Evolutionary conservation across 2,888 invertebrate species (phyloP), one percentile per base, ranked within the genome.

Genomic region (Subacronicta megacephala): DNA sequence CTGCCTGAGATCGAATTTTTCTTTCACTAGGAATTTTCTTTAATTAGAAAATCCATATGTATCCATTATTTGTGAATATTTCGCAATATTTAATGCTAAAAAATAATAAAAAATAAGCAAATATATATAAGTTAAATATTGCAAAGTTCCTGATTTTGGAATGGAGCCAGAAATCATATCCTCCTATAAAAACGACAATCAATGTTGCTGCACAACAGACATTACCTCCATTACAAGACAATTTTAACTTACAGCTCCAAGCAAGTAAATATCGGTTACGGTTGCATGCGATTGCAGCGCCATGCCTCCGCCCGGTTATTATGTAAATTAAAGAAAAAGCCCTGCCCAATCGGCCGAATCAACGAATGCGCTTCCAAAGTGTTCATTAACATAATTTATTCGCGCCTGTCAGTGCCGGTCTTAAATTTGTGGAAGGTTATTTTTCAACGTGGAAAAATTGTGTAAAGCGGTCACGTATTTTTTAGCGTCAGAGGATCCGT

Each of bases 321-420:
- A 92, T 90, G 90, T 84, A 90, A 92, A 93, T 92, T 77, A 78
- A 75, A 82, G 84, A 87, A 88, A 88, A 87, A 82, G 81, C 80
- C 58, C 56, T 43, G 66, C 80, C 83, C 87, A 85, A 90, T 90
- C 89, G 88, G 77, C 69, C 75, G 85, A 87, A 92, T 90, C 88
- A 87, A 86, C 87, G 84, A 89, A 91, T 91, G 92, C 91, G 90
- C 92, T 90, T 90, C 84, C 85, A 88, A 91, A 92, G 85, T 86
- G 84, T 89, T 92, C 91, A 92, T 93, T 94, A 92, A 72, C 92
- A 93, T 93, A 93, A 94, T 92, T 92, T 93, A 93, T 93, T 90
- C 92, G 87, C 76, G 80, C 82, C 91, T 90, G 92, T 93, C 93
- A 93, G 91, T 89, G 72, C 87, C 87, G 90, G 85, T 84, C 89